Percentiles rank a stretch among this genome's conserved stretches.
Evolutionary conservation across 2,113 vertebrate species (phyloP).

Genomic region (Noctilio leporinus): DNA sequence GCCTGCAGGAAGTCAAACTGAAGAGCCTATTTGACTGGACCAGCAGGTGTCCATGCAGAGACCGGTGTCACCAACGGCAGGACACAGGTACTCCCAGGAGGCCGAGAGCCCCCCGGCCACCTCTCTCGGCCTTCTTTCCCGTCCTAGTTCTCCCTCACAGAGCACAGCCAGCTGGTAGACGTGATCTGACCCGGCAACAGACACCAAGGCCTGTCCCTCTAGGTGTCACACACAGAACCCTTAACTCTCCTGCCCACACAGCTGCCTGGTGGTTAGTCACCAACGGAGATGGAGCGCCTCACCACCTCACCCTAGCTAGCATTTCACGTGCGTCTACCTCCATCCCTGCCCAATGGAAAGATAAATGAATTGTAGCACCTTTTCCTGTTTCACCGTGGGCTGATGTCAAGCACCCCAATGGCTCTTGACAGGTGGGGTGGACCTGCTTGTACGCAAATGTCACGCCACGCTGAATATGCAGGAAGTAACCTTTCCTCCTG

Average conservation of each 20-base stretch:
- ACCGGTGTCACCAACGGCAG: not conserved
- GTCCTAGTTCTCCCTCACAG: not conserved
- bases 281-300: not conserved
- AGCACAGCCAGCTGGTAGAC: not conserved
- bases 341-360: not conserved
- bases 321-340: not conserved
- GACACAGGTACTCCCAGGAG: not conserved
- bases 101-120: not conserved
- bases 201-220: not conserved
- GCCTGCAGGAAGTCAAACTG: not conserved
- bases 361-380: not conserved
- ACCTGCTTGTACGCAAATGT: not conserved
- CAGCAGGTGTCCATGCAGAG: not conserved
- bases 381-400: not conserved
- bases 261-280: not conserved
- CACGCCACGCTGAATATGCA: not conserved
- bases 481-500: not conserved
- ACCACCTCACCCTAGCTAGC: not conserved
- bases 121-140: not conserved
- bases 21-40: not conserved
- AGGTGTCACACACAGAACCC: not conserved
- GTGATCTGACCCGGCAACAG: not conserved
- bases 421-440: not conserved
- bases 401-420: not conserved
- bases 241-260: not conserved